phyloP scores from a whole-genome alignment of 30 jellyfish, hydroid and myxozoan species.

The Hydractinia echinata region DNA sequence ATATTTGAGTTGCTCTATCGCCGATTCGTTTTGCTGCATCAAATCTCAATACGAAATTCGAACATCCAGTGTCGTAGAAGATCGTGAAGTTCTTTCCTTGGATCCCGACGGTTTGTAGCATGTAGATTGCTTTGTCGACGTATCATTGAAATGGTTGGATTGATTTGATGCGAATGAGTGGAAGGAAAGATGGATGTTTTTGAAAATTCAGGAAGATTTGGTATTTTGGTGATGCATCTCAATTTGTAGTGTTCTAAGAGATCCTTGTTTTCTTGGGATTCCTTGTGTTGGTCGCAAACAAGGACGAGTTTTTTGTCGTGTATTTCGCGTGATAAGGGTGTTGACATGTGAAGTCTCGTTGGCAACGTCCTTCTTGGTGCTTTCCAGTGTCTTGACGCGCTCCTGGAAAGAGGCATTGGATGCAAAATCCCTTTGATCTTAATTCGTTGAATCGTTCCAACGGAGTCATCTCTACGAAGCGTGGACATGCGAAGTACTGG shows the following conservation, averaged over 20 bases:
- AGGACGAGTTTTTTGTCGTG: background rate
- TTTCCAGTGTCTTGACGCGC: background rate
- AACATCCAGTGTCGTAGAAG: constrained; percentile 9
- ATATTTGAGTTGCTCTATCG: background rate
- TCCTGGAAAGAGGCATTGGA: background rate
- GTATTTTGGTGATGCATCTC: constrained; percentile 6
- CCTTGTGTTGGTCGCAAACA: constrained; percentile 23
- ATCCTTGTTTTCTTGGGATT: constrained; percentile 13
- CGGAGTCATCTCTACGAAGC: constrained; percentile 1
- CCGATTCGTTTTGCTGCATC: background rate
- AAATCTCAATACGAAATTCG: background rate
- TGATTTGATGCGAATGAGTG: background rate
- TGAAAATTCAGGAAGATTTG: background rate
- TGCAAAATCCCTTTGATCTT: background rate
- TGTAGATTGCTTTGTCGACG: constrained; percentile 11
- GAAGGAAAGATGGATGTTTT: background rate
- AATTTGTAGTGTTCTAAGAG: constrained; percentile 23
- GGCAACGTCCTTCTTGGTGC: background rate
- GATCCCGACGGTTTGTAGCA: constrained; percentile 17
- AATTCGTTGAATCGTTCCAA: constrained; percentile 6
- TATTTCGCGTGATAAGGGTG: too few species aligned
- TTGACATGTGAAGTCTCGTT: background rate
- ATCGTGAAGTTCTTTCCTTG: constrained; percentile 14
- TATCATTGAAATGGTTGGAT: background rate
- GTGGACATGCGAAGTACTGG: background rate